Conservation (phyloP, 2,888 invertebrate species). For the Labia minor region DNA sequence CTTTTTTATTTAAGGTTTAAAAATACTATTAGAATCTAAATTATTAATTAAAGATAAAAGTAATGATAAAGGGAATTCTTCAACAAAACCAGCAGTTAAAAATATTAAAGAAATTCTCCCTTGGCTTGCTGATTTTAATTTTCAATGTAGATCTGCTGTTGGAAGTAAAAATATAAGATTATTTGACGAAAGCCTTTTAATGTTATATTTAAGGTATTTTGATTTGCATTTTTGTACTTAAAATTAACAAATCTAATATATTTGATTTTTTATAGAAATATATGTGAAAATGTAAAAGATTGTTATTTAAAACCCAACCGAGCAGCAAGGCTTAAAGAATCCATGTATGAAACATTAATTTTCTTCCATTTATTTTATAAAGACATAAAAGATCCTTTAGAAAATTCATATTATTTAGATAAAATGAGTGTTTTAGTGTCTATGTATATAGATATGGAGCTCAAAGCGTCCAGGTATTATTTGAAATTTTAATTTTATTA, state of each 20-base stretch:
- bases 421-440: conserved; percentile 38
- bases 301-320: conserved; percentile 35
- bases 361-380: conserved; percentile 37
- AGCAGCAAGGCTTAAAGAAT: conserved; percentile 36
- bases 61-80: too few species aligned
- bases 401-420: conserved; percentile 35
- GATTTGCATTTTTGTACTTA: background rate
- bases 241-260: background rate
- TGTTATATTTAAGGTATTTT: conserved; percentile 33
- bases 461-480: conserved; percentile 34
- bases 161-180: conserved; percentile 31
- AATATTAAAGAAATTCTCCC: too few species aligned
- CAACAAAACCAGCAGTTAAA: too few species aligned
- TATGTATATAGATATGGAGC: conserved; percentile 38
- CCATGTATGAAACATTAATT: conserved; percentile 35
- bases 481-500: too few species aligned
- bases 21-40: too few species aligned
- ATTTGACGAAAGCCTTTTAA: conserved; percentile 33
- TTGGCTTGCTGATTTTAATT: conserved; percentile 33
- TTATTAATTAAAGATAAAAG: too few species aligned
- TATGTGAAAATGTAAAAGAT: conserved; percentile 33
- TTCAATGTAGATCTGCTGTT: conserved; percentile 31
- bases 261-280: conserved; percentile 32
- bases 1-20: too few species aligned
- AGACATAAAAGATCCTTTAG: conserved; percentile 34